These are phyloP conservation scores for Xenus cinereus DNA, from an alignment of 2,113 vertebrate species.

Conservation along the genomic window DNA sequence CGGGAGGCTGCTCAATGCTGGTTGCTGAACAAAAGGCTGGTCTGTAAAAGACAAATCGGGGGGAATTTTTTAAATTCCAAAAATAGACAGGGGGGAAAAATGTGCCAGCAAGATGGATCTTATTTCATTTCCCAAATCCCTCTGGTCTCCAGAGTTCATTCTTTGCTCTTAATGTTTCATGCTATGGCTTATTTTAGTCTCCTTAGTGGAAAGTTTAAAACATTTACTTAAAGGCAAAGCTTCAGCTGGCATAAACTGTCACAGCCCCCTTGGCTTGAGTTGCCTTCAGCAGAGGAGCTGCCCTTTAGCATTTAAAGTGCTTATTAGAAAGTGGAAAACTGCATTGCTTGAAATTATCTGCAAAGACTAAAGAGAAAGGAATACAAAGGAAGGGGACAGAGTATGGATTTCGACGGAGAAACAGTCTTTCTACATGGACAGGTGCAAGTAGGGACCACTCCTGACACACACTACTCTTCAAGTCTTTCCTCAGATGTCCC, in stretches of 20 bases:
- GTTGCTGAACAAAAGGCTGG: slow-evolving; percentile 27
- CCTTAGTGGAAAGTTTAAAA: slow-evolving; percentile 67
- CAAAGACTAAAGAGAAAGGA: neutral
- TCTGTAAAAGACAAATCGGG: slow-evolving; percentile 53
- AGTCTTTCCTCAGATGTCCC: neutral
- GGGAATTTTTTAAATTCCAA: slow-evolving; percentile 62
- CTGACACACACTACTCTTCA: neutral
- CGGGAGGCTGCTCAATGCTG: neutral
- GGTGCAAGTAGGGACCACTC: neutral
- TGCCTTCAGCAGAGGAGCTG: slow-evolving; percentile 7
- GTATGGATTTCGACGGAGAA: neutral
- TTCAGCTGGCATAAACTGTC: slow-evolving; percentile 58
- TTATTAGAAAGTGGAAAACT: slow-evolving; percentile 49
- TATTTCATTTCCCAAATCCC: slow-evolving; percentile 63
- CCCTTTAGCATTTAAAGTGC: slow-evolving; percentile 35
- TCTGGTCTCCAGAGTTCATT: slow-evolving; percentile 61
- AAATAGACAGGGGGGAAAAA: slow-evolving; percentile 37
- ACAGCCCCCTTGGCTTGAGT: slow-evolving; percentile 29
- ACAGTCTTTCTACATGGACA: neutral
- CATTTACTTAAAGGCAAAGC: slow-evolving; percentile 57
- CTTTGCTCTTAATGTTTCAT: slow-evolving; percentile 66
- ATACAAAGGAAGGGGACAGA: neutral
- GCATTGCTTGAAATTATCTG: slow-evolving; percentile 12
- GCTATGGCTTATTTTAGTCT: slow-evolving; percentile 66
- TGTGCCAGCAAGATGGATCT: slow-evolving; percentile 64